Conservation (phyloP, 1,140 invertebrate genomes). For the Diploscapter pachys region DNA sequence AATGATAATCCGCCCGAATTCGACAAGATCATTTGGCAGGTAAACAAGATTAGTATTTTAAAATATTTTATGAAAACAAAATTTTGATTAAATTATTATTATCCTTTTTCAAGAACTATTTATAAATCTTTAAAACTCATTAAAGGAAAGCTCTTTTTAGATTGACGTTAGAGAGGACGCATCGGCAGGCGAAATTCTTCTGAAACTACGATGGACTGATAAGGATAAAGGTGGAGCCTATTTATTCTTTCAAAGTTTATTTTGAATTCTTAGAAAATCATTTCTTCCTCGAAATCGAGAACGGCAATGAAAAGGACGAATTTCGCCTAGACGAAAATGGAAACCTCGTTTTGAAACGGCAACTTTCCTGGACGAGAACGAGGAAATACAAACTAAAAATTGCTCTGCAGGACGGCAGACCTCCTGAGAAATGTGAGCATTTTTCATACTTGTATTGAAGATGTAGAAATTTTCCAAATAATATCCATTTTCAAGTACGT, state of each 20-base stretch:
- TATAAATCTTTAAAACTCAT: too few relatives aligned
- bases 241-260: too few relatives aligned
- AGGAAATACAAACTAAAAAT: not conserved
- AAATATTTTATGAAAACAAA: too few relatives aligned
- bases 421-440: conserved; percentile 9
- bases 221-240: not conserved
- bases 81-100: too few relatives aligned
- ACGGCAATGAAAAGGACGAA: conserved; percentile 3
- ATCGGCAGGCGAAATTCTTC: not conserved
- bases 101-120: too few relatives aligned
- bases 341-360: not conserved
- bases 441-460: not conserved
- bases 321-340: conserved; percentile 7
- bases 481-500: too few relatives aligned
- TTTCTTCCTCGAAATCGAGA: conserved; percentile 4
- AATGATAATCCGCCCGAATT: conserved; percentile 7
- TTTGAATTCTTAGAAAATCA: not conserved
- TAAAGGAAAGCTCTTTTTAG: not conserved
- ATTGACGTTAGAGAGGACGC: not conserved
- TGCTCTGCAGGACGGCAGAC: not conserved
- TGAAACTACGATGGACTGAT: conserved; percentile 2
- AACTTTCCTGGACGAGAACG: not conserved
- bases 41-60: too few relatives aligned
- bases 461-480: too few relatives aligned
- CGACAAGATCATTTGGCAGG: too few relatives aligned